Conservation (phyloP, 2,888 invertebrate species). For the Heterodera filipjevi region DNA sequence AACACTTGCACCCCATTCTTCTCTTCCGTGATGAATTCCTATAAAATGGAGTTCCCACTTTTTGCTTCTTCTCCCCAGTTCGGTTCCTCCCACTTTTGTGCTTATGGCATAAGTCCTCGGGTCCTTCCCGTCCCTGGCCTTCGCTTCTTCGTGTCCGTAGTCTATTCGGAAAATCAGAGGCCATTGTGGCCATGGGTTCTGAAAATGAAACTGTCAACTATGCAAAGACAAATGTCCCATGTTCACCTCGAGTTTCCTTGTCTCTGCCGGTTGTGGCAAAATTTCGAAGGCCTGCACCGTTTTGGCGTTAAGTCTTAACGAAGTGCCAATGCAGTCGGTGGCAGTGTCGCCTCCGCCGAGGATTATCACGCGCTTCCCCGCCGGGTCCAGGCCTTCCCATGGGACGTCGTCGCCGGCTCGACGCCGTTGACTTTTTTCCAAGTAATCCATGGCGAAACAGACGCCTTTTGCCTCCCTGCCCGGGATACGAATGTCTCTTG, state of each 20-base stretch:
- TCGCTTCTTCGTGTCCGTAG: conserved; percentile 97
- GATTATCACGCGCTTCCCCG: conserved; percentile 89
- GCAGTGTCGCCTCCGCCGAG: conserved; percentile 86
- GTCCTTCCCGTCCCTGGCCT: conserved; percentile 79
- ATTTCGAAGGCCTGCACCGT: conserved; percentile 95
- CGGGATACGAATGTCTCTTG: conserved; percentile 75
- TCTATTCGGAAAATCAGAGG: conserved; percentile 93
- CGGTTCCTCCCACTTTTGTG: conserved; percentile 75
- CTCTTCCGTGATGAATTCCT: conserved; percentile 52
- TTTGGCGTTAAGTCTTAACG: conserved; percentile 86
- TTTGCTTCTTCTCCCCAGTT: background rate
- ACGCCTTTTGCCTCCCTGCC: conserved; percentile 85
- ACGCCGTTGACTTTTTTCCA: conserved; percentile 94
- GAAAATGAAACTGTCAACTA: conserved; percentile 3
- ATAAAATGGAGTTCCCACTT: conserved; percentile 13
- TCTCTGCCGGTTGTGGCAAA: conserved; percentile 83
- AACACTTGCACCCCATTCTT: conserved; percentile 67
- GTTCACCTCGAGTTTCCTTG: conserved; percentile 75
- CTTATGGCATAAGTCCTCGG: conserved; percentile 90
- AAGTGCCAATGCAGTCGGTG: conserved; percentile 97
- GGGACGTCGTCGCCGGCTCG: conserved; percentile 70
- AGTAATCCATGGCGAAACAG: conserved; percentile 95
- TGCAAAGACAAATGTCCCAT: background rate
- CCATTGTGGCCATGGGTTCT: conserved; percentile 98
- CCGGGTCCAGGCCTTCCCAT: conserved; percentile 75